Percentiles rank a stretch among this genome's conserved stretches.
Evolutionary conservation across 2,797 vertebrate genomes (phyloP).

Genomic region (Hydrolagus colliei): DNA sequence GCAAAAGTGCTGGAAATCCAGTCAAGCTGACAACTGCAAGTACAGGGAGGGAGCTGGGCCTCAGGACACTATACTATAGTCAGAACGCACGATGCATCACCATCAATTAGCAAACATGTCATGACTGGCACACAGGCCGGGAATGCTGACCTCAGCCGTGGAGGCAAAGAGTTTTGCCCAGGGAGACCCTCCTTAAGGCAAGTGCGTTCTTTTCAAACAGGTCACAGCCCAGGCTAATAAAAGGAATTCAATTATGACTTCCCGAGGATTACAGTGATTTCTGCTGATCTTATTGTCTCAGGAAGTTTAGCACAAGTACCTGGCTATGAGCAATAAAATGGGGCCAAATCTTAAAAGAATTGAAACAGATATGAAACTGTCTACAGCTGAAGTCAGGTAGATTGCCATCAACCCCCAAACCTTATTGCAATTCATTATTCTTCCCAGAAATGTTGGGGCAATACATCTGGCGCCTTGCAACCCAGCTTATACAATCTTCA

Average conservation of each 20-base stretch:
- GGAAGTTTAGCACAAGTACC: conserved; percentile 17
- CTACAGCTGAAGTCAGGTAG: neutral
- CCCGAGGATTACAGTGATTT: neutral
- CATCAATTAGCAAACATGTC: neutral
- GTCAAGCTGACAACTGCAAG: too few species aligned
- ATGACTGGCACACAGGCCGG: neutral
- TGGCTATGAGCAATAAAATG: neutral
- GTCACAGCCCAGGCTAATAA: conserved; percentile 6
- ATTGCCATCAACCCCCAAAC: neutral
- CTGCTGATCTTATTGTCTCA: neutral
- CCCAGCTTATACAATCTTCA: too few species aligned
- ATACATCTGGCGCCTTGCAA: neutral
- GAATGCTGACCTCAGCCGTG: neutral
- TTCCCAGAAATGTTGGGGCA: neutral
- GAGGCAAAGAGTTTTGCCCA: neutral
- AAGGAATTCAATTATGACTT: neutral
- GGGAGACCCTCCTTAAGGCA: conserved; percentile 18
- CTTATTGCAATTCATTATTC: neutral
- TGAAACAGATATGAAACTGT: neutral
- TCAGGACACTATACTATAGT: neutral
- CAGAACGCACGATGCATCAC: neutral
- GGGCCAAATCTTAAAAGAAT: neutral
- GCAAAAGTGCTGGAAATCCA: too few species aligned
- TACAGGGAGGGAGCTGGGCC: neutral
- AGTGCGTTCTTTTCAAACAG: conserved; percentile 10